Evolutionary conservation across 2,113 vertebrate genomes (phyloP).

Genomic region (Isurus oxyrinchus): DNA sequence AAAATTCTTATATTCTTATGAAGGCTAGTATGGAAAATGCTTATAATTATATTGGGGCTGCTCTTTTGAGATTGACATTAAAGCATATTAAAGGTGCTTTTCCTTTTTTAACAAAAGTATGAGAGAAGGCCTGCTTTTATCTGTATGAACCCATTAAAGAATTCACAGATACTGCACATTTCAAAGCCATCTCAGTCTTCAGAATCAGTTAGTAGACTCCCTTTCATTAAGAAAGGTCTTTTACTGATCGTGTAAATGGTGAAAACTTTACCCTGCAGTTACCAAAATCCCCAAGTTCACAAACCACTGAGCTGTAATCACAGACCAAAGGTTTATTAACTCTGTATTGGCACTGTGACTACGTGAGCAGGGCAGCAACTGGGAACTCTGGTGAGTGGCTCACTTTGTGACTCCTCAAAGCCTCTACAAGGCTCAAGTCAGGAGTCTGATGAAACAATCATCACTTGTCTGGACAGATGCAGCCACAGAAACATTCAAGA

Average conservation of each 20-base stretch:
- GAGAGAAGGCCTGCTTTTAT: not conserved
- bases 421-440: not conserved
- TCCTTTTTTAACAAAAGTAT: not conserved
- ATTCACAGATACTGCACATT: not conserved
- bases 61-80: not conserved
- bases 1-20: not conserved
- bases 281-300: not conserved
- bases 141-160: not conserved
- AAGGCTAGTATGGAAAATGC: not conserved
- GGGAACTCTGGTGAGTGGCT: not conserved
- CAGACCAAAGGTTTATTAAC: not conserved
- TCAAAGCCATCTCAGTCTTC: not conserved
- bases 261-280: not conserved
- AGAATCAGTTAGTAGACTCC: not conserved
- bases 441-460: not conserved
- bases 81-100: not conserved
- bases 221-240: not conserved
- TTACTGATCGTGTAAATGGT: not conserved
- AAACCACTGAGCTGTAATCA: not conserved
- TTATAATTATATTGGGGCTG: not conserved
- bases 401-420: not conserved
- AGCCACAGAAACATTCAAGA: not conserved
- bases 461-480: not conserved
- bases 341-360: not conserved
- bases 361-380: not conserved